These are phyloP conservation scores for Pachliopta kotzebuea DNA, from an alignment of 2,888 invertebrate species.

Conservation along the genomic window DNA sequence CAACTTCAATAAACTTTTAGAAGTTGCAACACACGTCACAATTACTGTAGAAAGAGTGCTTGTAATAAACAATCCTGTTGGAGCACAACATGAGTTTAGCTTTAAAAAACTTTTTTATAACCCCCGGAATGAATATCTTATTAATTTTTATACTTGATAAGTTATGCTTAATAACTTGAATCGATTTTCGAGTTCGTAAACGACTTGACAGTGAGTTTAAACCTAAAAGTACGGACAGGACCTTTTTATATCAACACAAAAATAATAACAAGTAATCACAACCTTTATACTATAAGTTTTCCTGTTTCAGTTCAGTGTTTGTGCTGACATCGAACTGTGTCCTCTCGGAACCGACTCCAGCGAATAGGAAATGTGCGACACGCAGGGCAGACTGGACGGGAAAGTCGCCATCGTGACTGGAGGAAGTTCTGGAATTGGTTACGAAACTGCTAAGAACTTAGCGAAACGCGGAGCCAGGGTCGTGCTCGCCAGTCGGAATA, in stretches of 20 bases:
- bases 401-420: conserved; percentile 68
- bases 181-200: conserved; percentile 29
- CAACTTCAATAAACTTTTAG: background rate
- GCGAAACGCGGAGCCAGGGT: conserved; percentile 71
- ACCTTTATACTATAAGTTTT: conserved; percentile 28
- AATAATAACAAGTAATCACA: conserved; percentile 37
- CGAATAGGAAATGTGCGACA: conserved; percentile 45
- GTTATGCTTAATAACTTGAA: background rate
- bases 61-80: too few species aligned
- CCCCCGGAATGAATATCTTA: too few species aligned
- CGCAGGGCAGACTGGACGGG: conserved; percentile 49
- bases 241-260: conserved; percentile 33
- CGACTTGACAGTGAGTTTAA: conserved; percentile 31
- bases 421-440: conserved; percentile 65
- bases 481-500: conserved; percentile 74
- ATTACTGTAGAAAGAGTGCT: too few species aligned
- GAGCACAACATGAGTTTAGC: too few species aligned
- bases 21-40: background rate
- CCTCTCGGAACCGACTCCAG: background rate
- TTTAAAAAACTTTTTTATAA: too few species aligned
- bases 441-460: conserved; percentile 68
- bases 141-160: too few species aligned
- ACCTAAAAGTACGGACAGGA: conserved; percentile 28
- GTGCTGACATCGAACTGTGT: conserved; percentile 1
- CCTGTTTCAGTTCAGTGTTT: conserved; percentile 11